These are phyloP conservation scores for Trichonephila clavipes DNA, from an alignment of 1,140 invertebrate species.

Conservation along the genomic window DNA sequence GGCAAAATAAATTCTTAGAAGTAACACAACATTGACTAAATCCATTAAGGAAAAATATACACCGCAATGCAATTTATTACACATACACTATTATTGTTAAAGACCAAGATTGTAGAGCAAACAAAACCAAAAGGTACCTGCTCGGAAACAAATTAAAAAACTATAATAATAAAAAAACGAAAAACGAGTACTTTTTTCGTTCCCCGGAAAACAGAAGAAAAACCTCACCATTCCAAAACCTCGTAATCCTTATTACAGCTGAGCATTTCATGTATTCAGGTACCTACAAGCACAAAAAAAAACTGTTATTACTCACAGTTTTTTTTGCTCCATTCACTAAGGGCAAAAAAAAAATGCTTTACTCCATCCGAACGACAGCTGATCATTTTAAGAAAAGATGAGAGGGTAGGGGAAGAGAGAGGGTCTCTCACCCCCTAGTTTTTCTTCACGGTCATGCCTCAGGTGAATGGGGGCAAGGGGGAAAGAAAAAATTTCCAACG, in stretches of 20 bases:
- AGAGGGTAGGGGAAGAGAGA: background rate
- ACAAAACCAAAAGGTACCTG: no score
- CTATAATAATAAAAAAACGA: no score
- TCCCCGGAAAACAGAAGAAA: slow-evolving; percentile 3
- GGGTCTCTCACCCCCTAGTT: background rate
- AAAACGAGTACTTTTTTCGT: background rate
- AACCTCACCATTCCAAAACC: background rate
- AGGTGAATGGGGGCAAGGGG: background rate
- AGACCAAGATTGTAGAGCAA: no score
- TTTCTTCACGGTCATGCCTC: slow-evolving; percentile 4
- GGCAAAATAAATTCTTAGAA: no score
- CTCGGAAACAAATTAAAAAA: no score
- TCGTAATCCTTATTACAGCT: background rate
- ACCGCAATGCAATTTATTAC: no score
- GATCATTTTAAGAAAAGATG: background rate
- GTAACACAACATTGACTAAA: no score
- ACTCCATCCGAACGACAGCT: background rate
- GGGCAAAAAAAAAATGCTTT: background rate
- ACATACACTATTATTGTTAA: no score
- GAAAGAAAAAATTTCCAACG: background rate
- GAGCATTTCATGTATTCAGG: background rate
- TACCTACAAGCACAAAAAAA: background rate
- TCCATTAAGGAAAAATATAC: no score
- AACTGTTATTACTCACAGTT: slow-evolving; percentile 24
- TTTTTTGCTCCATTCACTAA: background rate